Conservation (phyloP, 2,113 vertebrate genomes). For the Axis porcinus region DNA sequence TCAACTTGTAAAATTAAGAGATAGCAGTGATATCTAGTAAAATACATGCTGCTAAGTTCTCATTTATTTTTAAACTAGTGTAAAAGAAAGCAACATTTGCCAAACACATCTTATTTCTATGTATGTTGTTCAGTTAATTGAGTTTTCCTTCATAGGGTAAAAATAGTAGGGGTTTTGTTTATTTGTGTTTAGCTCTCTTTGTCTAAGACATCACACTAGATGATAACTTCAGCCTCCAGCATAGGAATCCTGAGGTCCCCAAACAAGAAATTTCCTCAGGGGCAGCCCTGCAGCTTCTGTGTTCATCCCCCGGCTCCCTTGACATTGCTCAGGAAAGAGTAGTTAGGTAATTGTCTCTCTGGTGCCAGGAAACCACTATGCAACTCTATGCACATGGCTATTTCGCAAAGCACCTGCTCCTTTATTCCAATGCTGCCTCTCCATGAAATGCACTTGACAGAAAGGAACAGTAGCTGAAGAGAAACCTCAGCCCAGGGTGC, state of each 20-base stretch:
- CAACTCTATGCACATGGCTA: conserved; percentile 23
- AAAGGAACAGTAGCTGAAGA: neutral
- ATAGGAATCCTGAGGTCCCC: neutral
- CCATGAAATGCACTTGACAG: neutral
- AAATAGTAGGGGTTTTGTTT: neutral
- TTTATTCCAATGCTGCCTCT: neutral
- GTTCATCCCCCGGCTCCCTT: neutral
- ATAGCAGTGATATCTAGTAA: neutral
- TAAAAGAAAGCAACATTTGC: neutral
- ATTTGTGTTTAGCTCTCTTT: neutral
- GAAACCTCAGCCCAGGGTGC: neutral
- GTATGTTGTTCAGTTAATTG: conserved; percentile 7
- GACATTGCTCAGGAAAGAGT: conserved; percentile 54
- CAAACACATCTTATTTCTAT: conserved; percentile 26
- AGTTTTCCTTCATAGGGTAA: conserved; percentile 20
- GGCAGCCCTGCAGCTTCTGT: neutral
- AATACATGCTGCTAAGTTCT: neutral
- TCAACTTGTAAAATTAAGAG: neutral
- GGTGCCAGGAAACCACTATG: conserved; percentile 54
- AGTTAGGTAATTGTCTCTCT: conserved; percentile 69
- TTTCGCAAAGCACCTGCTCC: conserved; percentile 44
- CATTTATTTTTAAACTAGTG: neutral
- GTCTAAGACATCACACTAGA: neutral
- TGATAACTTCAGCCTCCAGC: neutral
- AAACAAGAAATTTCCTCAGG: conserved; percentile 33